Evolutionary conservation across 2,888 invertebrate species (phyloP), one percentile per base, ranked within the genome.

Genomic region (Mythimna lalbum): DNA sequence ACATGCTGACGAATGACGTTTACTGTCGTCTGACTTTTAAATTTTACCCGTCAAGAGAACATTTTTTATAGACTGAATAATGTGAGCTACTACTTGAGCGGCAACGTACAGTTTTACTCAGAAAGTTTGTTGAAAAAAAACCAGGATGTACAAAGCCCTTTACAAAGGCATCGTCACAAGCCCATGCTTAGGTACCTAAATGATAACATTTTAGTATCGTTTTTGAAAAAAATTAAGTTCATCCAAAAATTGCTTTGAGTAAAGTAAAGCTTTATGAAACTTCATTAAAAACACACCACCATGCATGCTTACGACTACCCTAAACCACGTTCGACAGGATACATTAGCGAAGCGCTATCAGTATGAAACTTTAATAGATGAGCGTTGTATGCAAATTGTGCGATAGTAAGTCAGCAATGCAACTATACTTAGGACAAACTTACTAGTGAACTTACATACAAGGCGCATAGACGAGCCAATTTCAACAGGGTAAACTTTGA

Each of bases 351-450:
- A 27, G 9, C 19, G 43, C 47, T 47, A 57, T 65, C 36, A 52
- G 19, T 12, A 36, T 43, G 21, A 39, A 79, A 78, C 50, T 79
- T 73, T 73, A 79, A 79, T 52, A 12, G 47, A 79, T 33, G 76
- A 62, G 80, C 66, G 49, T 43, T 52, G 21, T 57, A 76, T 79
- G 57, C 49, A 79, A 79, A 74, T 53, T 62, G 57, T 73, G 27
- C 57, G 31, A 76, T 53, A 79, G 76, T 73, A 76, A 79, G 60
- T 65, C 76, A 50, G 66, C 61, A 62, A 43, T 53, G 57, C 67
- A 53, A 74, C 65, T 62, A 62, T 50, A 73, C 61, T 76, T 61
- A 64, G 55, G 1, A 36, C 61, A 67, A 76, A 76, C 75, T 76
- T 62, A 36, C 21, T 12, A 12, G 57, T 49, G 14, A 64, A 64